Percentiles rank a stretch among this genome's conserved stretches.
Evolutionary conservation across 2,113 vertebrate species (phyloP).

Genomic region (Puma concolor): DNA sequence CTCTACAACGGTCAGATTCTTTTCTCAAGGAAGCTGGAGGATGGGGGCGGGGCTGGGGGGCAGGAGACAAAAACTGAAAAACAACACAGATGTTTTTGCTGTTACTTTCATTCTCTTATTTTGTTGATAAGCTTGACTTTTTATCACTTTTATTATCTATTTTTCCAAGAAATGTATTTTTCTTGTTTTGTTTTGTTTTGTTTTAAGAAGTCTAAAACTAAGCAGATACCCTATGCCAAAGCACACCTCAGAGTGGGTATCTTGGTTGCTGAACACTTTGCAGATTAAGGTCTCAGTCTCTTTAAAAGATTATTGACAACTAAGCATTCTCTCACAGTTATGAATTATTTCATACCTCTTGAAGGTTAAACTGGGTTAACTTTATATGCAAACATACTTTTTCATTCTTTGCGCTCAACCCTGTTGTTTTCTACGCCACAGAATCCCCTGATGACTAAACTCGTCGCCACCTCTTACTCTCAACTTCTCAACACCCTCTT

Average conservation of each 20-base stretch:
- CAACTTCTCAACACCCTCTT: neutral
- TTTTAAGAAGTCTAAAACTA: constrained; percentile 33
- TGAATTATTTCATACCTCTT: neutral
- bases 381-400: neutral
- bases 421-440: neutral
- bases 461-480: neutral
- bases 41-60: neutral
- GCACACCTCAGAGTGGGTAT: neutral
- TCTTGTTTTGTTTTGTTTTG: neutral
- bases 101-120: constrained; percentile 36
- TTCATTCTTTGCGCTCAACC: neutral
- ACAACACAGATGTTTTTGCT: neutral
- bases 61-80: constrained; percentile 18
- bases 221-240: constrained; percentile 49
- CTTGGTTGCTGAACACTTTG: neutral
- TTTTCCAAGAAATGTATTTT: constrained; percentile 4
- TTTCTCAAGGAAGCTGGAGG: neutral
- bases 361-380: constrained; percentile 28
- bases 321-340: constrained; percentile 4
- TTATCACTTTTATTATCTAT: neutral
- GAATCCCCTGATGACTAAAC: neutral
- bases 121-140: constrained; percentile 2
- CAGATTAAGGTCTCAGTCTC: neutral
- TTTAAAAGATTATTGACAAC: neutral
- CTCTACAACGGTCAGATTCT: neutral